These are phyloP conservation scores for Megaceryle maxima DNA, from an alignment of 2,113 vertebrate genomes.

Conservation along the genomic window DNA sequence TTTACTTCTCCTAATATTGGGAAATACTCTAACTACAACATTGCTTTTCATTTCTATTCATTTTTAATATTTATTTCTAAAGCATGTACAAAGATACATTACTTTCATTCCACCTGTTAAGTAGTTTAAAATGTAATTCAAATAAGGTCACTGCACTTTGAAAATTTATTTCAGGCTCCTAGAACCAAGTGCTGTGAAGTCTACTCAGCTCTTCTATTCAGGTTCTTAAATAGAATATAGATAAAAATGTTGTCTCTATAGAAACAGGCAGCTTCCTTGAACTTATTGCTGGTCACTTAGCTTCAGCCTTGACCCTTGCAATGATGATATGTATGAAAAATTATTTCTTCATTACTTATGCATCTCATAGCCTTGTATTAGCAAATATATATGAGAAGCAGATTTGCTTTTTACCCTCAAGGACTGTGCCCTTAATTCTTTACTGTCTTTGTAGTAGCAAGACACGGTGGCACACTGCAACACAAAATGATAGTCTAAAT, in stretches of 20 bases:
- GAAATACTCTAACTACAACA: background rate
- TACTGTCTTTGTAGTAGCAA: background rate
- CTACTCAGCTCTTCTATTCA: background rate
- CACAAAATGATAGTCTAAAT: constrained; percentile 19
- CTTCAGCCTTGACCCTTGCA: background rate
- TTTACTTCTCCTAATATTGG: background rate
- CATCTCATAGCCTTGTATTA: background rate
- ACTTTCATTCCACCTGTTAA: background rate
- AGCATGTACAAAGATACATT: background rate
- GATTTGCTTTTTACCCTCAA: background rate
- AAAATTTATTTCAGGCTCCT: background rate
- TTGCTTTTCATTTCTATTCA: background rate
- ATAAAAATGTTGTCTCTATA: constrained; percentile 6
- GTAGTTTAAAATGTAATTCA: background rate
- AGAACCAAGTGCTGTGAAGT: background rate
- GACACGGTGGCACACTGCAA: background rate
- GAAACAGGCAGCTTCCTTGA: constrained; percentile 9
- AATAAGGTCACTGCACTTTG: background rate
- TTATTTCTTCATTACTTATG: background rate
- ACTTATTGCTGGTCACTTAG: background rate
- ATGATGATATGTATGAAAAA: background rate
- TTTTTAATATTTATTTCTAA: background rate
- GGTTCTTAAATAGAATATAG: background rate
- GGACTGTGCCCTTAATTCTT: background rate
- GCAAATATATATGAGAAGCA: background rate